These are phyloP conservation scores for Cremastobaeus sp. DNA, from an alignment of 2,888 invertebrate genomes.

Conservation along the genomic window DNA sequence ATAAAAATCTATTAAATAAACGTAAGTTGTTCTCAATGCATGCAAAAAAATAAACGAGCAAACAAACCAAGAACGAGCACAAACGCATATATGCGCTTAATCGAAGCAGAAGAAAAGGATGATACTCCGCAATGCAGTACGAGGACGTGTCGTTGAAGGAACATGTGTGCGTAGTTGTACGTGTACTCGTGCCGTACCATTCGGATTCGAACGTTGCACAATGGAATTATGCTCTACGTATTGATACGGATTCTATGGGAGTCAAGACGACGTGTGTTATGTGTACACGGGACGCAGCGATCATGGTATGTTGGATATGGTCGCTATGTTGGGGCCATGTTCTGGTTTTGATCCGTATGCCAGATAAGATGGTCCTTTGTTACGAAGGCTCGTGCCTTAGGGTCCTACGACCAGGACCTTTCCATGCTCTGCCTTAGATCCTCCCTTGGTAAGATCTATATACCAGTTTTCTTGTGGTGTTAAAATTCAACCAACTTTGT, in stretches of 20 bases:
- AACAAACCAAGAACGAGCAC: constrained; percentile 17
- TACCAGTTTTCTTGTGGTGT: constrained; percentile 50
- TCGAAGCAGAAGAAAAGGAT: constrained; percentile 46
- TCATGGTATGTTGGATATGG: constrained; percentile 76
- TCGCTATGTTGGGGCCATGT: constrained; percentile 76
- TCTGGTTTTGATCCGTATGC: constrained; percentile 77
- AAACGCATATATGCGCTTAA: constrained; percentile 42
- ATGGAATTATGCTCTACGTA: constrained; percentile 73
- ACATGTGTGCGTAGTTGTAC: constrained; percentile 42
- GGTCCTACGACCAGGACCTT: constrained; percentile 65
- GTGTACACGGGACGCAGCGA: constrained; percentile 66
- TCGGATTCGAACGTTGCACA: constrained; percentile 69
- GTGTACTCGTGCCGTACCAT: constrained; percentile 56
- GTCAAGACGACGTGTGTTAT: constrained; percentile 64
- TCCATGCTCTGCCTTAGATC: constrained; percentile 41
- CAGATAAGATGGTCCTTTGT: constrained; percentile 77
- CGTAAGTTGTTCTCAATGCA: constrained; percentile 16
- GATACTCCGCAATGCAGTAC: constrained; percentile 33
- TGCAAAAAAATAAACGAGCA: constrained; percentile 24
- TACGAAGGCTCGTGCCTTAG: constrained; percentile 75
- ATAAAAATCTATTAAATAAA: constrained; percentile 29
- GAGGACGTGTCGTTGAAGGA: constrained; percentile 32
- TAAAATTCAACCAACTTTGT: constrained; percentile 57
- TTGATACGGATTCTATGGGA: constrained; percentile 68
- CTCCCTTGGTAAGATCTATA: constrained; percentile 52